Conservation (phyloP, 1,140 invertebrate genomes). For the Drosophila ercepeae region DNA sequence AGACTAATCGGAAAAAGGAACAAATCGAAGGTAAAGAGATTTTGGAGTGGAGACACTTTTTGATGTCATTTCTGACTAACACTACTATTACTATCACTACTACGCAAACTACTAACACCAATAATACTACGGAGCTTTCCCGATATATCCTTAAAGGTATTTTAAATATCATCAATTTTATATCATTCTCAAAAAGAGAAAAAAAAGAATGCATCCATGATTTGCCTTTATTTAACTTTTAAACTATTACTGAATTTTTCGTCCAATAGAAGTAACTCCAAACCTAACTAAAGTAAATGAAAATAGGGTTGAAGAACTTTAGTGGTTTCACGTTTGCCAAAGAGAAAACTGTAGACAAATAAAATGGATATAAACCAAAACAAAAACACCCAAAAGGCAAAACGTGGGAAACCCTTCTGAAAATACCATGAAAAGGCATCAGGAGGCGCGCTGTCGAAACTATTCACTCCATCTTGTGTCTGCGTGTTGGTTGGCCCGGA, state of each 20-base stretch:
- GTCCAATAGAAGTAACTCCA: background rate
- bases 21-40: background rate
- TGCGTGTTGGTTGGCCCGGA: background rate
- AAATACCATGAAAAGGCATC: constrained; percentile 7
- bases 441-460: background rate
- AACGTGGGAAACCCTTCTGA: background rate
- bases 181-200: no score
- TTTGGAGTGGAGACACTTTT: background rate
- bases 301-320: background rate
- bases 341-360: background rate
- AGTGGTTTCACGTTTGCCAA: background rate
- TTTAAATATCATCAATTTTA: no score
- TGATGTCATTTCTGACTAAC: no score
- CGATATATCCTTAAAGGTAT: no score
- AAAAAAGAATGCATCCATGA: no score
- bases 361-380: background rate
- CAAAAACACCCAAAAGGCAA: background rate
- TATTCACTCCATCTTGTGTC: constrained; percentile 18
- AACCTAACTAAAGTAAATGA: background rate
- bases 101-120: no score
- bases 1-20: constrained; percentile 3
- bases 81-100: no score
- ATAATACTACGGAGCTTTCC: no score
- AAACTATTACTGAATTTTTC: background rate
- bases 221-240: background rate